These are phyloP conservation scores for Sarcophilus harrisii DNA, from an alignment of 2,797 vertebrate genomes.

Conservation along the genomic window DNA sequence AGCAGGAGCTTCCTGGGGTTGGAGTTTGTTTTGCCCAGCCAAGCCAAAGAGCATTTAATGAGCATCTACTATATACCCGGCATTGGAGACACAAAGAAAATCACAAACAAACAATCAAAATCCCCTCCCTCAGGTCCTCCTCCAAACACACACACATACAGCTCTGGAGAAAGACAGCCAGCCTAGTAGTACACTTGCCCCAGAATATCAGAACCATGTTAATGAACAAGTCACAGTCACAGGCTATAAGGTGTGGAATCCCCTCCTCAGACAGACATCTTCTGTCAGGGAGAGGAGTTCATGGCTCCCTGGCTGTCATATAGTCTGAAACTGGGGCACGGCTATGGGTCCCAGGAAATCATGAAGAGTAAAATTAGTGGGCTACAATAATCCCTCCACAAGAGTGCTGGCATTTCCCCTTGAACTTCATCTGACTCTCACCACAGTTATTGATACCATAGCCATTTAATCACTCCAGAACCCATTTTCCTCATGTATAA, in stretches of 20 bases:
- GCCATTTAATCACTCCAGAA: slow-evolving; percentile 2
- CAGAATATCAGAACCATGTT: neutral
- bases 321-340: neutral
- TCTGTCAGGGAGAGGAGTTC: neutral
- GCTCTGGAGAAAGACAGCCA: neutral
- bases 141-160: neutral
- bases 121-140: neutral
- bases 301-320: neutral
- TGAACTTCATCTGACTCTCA: neutral
- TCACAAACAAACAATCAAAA: neutral
- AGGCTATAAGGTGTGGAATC: neutral
- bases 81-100: neutral
- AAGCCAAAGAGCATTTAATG: neutral
- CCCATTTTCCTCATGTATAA: neutral
- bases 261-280: neutral
- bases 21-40: neutral
- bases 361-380: neutral
- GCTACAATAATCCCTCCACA: neutral
- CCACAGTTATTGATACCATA: neutral
- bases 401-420: neutral
- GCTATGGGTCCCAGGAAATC: neutral
- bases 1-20: neutral
- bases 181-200: neutral
- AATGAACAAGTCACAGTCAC: neutral
- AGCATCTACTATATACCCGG: neutral